Evolutionary conservation across 2,888 invertebrate genomes (phyloP).

Genomic region (Parnassius smintheus): DNA sequence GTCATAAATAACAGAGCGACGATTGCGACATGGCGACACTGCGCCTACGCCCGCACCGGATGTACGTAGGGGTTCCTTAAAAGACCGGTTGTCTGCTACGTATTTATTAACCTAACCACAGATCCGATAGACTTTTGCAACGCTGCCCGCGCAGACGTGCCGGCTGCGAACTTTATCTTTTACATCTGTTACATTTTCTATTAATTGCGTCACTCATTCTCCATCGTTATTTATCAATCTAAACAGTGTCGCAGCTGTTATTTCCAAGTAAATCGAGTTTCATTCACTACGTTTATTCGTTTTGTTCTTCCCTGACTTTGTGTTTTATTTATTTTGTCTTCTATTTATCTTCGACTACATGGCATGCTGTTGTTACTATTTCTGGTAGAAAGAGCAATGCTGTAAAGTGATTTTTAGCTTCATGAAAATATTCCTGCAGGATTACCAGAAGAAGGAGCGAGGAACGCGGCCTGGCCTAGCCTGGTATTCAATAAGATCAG

Average conservation of each 20-base stretch:
- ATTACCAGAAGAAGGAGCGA: slow-evolving; percentile 71
- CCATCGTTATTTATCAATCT: slow-evolving; percentile 61
- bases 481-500: slow-evolving; percentile 93
- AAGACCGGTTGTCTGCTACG: slow-evolving; percentile 64
- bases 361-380: not conserved
- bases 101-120: slow-evolving; percentile 47
- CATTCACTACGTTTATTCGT: slow-evolving; percentile 59
- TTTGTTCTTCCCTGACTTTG: slow-evolving; percentile 10
- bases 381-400: not conserved
- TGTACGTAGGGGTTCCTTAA: slow-evolving; percentile 76
- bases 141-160: slow-evolving; percentile 66
- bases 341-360: not conserved
- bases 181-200: slow-evolving; percentile 72
- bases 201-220: slow-evolving; percentile 71
- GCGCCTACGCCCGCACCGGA: slow-evolving; percentile 67
- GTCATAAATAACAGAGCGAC: slow-evolving; percentile 68
- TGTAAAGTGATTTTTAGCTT: slow-evolving; percentile 10
- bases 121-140: slow-evolving; percentile 64
- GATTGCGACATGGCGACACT: slow-evolving; percentile 63
- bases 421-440: slow-evolving; percentile 54
- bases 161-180: slow-evolving; percentile 67
- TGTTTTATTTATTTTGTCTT: slow-evolving; percentile 15
- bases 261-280: slow-evolving; percentile 57
- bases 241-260: slow-evolving; percentile 58
- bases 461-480: slow-evolving; percentile 85